phyloP scores from a whole-genome alignment of 53 echinoderm and acorn worm genomes.

The Paelopatides confundens region DNA sequence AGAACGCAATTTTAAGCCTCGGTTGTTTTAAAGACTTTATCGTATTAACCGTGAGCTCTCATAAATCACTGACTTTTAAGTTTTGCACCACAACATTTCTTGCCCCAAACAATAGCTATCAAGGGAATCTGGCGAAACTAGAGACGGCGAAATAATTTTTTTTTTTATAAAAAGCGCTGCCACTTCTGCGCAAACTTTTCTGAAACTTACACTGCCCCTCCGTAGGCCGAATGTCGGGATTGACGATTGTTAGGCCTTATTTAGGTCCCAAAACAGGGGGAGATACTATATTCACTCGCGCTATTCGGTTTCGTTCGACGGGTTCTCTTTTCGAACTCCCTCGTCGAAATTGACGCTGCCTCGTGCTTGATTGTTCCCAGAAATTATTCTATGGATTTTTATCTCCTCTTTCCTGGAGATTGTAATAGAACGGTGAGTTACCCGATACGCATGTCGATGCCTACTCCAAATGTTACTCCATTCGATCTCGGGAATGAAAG shows the following conservation, averaged over 20 bases:
- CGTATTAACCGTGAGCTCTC: slow-evolving; percentile 20
- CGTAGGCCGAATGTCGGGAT: not conserved
- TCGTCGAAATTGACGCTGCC: not conserved
- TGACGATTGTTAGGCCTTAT: not conserved
- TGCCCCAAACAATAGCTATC: not conserved
- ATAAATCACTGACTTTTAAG: slow-evolving; percentile 22
- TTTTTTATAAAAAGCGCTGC: not conserved
- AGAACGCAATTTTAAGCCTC: slow-evolving; percentile 32
- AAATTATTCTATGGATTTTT: slow-evolving; percentile 41
- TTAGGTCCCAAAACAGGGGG: not conserved
- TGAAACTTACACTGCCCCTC: slow-evolving; percentile 3
- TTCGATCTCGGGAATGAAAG: slow-evolving; percentile 1
- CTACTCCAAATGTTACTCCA: slow-evolving; percentile 27
- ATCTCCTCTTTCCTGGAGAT: slow-evolving; percentile 14
- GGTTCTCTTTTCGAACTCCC: not conserved
- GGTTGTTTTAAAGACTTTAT: slow-evolving; percentile 20
- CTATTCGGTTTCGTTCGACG: not conserved
- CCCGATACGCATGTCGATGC: slow-evolving; percentile 2
- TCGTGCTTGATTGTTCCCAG: slow-evolving; percentile 14
- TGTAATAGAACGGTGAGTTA: not conserved
- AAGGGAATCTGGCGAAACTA: no score
- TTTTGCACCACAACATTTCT: not conserved
- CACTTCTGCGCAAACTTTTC: not conserved
- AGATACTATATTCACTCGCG: not conserved
- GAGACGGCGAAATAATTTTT: not conserved